Evolutionary conservation across 2,797 vertebrate species (phyloP).

Genomic region (Kryptopterus vitreolus): DNA sequence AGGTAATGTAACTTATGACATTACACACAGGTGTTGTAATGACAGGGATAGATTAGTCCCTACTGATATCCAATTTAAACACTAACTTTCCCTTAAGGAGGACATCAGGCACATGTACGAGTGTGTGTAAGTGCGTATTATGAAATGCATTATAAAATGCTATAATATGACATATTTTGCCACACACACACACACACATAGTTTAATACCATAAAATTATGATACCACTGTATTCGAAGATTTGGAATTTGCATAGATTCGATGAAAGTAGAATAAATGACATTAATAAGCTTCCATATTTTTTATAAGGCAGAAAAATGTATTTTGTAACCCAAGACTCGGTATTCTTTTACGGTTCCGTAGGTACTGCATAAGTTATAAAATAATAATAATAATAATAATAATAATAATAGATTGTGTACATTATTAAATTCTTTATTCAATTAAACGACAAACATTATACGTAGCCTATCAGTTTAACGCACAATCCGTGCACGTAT

Average conservation of each 20-base stretch:
- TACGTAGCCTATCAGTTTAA: slow-evolving; percentile 30
- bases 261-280: neutral
- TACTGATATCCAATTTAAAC: slow-evolving; percentile 18
- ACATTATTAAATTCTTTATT: slow-evolving; percentile 68
- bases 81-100: neutral
- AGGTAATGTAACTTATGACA: neutral
- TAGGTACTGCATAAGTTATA: slow-evolving; percentile 9
- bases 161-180: neutral
- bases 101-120: neutral
- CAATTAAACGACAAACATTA: slow-evolving; percentile 60
- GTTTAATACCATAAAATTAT: too few species aligned
- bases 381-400: slow-evolving; percentile 59
- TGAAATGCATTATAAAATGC: neutral
- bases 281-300: neutral
- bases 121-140: neutral
- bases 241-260: neutral
- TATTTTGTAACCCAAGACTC: neutral
- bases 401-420: slow-evolving; percentile 52
- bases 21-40: neutral
- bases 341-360: neutral
- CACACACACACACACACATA: neutral
- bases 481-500: slow-evolving; percentile 39
- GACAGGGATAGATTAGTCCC: neutral
- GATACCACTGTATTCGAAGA: neutral
- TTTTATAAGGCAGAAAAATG: neutral